A percentile compares a stretch with the other conserved stretches of the same genome.
phyloP scores from a whole-genome alignment of 1,140 invertebrate genomes.

The Zaprionus vittiger region DNA sequence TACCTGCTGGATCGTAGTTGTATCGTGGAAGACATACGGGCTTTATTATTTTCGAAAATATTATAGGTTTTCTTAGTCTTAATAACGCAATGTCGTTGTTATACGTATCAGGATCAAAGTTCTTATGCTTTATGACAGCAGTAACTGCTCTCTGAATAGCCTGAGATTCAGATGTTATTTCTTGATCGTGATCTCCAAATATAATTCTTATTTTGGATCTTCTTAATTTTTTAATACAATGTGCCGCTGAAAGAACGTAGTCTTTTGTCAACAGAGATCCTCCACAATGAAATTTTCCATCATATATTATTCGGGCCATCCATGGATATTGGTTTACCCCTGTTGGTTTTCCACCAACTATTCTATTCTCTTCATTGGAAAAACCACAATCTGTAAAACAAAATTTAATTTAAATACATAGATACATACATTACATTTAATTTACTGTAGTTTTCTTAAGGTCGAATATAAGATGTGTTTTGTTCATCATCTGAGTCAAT shows the following conservation, averaged over 20 bases:
- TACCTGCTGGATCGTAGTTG: constrained; percentile 90
- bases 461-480: no score
- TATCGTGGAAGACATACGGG: constrained; percentile 90
- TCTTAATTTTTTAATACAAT: constrained; percentile 90
- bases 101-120: constrained; percentile 93
- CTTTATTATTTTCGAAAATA: constrained; percentile 91
- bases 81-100: constrained; percentile 95
- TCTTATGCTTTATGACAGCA: constrained; percentile 90
- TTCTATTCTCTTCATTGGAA: constrained; percentile 89
- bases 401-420: neutral
- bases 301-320: constrained; percentile 91
- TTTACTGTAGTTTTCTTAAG: no score
- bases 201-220: constrained; percentile 91
- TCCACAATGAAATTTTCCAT: constrained; percentile 95
- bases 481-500: no score
- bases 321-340: constrained; percentile 93
- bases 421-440: no score
- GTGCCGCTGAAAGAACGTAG: constrained; percentile 89
- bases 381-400: constrained; percentile 88
- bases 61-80: constrained; percentile 90
- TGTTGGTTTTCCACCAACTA: constrained; percentile 89
- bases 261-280: constrained; percentile 92
- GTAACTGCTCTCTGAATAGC: constrained; percentile 92
- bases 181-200: constrained; percentile 92
- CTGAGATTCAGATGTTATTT: constrained; percentile 89